Conservation (phyloP, 2,888 invertebrate species). For the Thecophora atra region DNA sequence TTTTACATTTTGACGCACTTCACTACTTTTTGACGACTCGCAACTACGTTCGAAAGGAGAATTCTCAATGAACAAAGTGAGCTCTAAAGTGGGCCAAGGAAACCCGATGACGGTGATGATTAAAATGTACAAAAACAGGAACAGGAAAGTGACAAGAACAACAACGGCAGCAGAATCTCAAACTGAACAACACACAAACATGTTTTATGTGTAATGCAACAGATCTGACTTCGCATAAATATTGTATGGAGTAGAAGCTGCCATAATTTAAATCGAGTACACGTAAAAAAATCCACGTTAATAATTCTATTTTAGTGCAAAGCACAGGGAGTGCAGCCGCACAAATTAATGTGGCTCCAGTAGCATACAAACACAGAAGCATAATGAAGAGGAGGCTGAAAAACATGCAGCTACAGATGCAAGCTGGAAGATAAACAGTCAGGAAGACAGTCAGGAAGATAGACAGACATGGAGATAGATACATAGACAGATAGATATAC, state of each 20-base stretch:
- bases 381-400: background rate
- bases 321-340: background rate
- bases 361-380: background rate
- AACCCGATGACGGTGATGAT: background rate
- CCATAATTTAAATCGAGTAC: too few species aligned
- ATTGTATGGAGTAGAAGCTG: too few species aligned
- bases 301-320: background rate
- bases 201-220: too few species aligned
- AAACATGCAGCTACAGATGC: background rate
- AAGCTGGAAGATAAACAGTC: background rate
- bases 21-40: too few species aligned
- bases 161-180: too few species aligned
- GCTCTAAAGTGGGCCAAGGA: conserved; percentile 18
- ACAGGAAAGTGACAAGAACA: too few species aligned
- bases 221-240: too few species aligned
- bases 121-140: background rate
- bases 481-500: background rate
- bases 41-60: background rate
- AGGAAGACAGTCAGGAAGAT: too few species aligned
- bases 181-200: too few species aligned
- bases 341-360: background rate
- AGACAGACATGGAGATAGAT: background rate
- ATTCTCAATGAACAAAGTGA: background rate
- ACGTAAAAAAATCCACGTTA: background rate
- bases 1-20: too few species aligned